Conservation (phyloP, 2,888 invertebrate genomes). For the Platyscelio sp. region DNA sequence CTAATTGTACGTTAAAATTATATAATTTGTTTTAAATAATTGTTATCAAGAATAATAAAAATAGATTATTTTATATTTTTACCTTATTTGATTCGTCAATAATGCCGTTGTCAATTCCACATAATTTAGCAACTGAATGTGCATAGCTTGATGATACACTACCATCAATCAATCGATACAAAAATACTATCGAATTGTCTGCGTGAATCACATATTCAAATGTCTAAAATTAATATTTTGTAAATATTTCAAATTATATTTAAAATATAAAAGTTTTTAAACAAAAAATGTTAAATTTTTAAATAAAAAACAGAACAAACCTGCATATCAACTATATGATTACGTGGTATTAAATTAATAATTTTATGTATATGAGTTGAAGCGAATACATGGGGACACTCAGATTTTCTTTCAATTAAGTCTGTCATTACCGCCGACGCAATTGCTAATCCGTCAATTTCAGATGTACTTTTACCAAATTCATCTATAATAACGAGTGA, state of each 20-base stretch:
- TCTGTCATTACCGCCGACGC: slow-evolving; percentile 90
- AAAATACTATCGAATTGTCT: slow-evolving; percentile 50
- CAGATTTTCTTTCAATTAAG: slow-evolving; percentile 87
- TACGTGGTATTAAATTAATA: slow-evolving; percentile 87
- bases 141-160: slow-evolving; percentile 62
- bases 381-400: slow-evolving; percentile 91
- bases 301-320: too few relatives aligned
- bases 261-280: too few relatives aligned
- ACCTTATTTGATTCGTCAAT: slow-evolving; percentile 55
- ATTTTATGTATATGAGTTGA: slow-evolving; percentile 93
- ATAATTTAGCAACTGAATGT: slow-evolving; percentile 61
- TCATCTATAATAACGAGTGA: slow-evolving; percentile 95
- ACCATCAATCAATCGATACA: slow-evolving; percentile 59
- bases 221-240: too few relatives aligned
- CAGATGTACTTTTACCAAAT: slow-evolving; percentile 94
- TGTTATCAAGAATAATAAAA: too few relatives aligned
- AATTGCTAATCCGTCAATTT: slow-evolving; percentile 91
- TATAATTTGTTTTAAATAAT: too few relatives aligned
- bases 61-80: too few relatives aligned
- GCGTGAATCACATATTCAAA: slow-evolving; percentile 57
- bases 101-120: slow-evolving; percentile 37
- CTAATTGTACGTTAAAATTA: too few relatives aligned
- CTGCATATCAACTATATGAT: slow-evolving; percentile 86
- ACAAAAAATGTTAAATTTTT: too few relatives aligned
- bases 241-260: too few relatives aligned